Percentiles rank a stretch among this genome's conserved stretches.
Evolutionary conservation across 1,140 invertebrate genomes (phyloP).

Genomic region (Macrobrachium nipponense): DNA sequence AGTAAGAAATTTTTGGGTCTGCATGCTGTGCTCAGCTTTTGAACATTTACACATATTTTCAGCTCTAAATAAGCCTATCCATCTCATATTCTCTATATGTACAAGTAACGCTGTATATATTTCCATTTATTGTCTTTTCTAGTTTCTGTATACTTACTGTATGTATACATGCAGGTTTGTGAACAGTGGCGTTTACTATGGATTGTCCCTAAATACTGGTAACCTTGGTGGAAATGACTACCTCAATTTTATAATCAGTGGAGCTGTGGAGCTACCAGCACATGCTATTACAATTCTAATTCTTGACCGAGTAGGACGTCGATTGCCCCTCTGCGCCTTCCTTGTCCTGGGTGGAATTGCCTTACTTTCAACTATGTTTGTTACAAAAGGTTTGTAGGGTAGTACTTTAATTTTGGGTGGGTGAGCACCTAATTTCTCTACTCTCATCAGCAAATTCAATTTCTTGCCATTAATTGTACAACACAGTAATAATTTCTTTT

Average conservation of each 20-base stretch:
- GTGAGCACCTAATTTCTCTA: not conserved
- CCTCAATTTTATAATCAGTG: slow-evolving; percentile 82
- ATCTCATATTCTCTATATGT: not conserved
- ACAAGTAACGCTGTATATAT: not conserved
- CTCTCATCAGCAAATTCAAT: too few species aligned
- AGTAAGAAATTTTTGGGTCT: too few species aligned
- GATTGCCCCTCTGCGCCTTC: slow-evolving; percentile 76
- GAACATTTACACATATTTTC: too few species aligned
- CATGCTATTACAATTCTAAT: slow-evolving; percentile 79
- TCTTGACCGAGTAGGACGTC: slow-evolving; percentile 80
- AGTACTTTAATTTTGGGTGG: not conserved
- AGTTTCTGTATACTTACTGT: not conserved
- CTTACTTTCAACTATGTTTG: slow-evolving; percentile 69
- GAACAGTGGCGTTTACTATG: slow-evolving; percentile 84
- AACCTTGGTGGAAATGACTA: slow-evolving; percentile 81
- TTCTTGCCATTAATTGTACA: too few species aligned
- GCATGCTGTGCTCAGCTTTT: too few species aligned
- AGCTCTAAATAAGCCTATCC: too few species aligned
- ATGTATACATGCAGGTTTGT: slow-evolving; percentile 74
- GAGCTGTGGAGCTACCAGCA: slow-evolving; percentile 81
- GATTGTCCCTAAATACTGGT: slow-evolving; percentile 82
- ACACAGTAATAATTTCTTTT: too few species aligned
- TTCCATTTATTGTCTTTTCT: not conserved
- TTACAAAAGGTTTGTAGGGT: slow-evolving; percentile 29
- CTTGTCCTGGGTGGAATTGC: slow-evolving; percentile 78